phyloP scores from a whole-genome alignment of 92 coral and sea anemone species.

The Porites cylindrica region DNA sequence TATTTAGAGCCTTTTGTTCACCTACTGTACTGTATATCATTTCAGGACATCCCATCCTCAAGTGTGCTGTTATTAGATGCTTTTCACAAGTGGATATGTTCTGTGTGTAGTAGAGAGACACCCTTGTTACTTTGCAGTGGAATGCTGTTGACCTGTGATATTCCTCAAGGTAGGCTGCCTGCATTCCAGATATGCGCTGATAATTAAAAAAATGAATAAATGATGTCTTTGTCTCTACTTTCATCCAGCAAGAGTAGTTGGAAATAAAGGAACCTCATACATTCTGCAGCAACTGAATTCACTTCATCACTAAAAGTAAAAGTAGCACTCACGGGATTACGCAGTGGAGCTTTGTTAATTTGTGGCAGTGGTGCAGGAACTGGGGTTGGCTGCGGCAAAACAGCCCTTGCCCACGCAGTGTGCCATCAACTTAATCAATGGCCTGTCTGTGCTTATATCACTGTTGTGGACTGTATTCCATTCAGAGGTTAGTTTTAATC shows the following conservation, averaged over 20 bases:
- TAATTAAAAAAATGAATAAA: no score
- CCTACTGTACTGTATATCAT: background rate
- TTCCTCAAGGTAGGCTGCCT: constrained; percentile 27
- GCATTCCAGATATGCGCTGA: background rate
- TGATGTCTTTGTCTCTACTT: no score
- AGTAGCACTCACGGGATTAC: constrained; percentile 66
- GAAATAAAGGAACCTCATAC: no score
- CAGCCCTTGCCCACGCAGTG: constrained; percentile 94
- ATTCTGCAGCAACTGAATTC: no score
- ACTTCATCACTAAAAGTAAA: no score
- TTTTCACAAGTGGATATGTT: constrained; percentile 63
- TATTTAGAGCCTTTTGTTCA: background rate
- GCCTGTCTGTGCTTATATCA: constrained; percentile 89
- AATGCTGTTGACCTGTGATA: constrained; percentile 34
- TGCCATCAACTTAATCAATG: constrained; percentile 81
- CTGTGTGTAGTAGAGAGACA: constrained; percentile 41
- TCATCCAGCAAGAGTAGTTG: no score
- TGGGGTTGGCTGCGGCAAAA: constrained; percentile 91
- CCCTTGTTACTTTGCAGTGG: constrained; percentile 71
- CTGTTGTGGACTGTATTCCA: constrained; percentile 88
- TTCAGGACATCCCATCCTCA: constrained; percentile 32
- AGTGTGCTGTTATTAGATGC: constrained; percentile 40
- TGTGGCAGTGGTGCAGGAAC: constrained; percentile 86
- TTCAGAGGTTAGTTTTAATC: constrained; percentile 78
- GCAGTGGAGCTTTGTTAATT: constrained; percentile 83